phyloP scores from a whole-genome alignment of 2,888 invertebrate genomes.

The Trachelus iudaicus region DNA sequence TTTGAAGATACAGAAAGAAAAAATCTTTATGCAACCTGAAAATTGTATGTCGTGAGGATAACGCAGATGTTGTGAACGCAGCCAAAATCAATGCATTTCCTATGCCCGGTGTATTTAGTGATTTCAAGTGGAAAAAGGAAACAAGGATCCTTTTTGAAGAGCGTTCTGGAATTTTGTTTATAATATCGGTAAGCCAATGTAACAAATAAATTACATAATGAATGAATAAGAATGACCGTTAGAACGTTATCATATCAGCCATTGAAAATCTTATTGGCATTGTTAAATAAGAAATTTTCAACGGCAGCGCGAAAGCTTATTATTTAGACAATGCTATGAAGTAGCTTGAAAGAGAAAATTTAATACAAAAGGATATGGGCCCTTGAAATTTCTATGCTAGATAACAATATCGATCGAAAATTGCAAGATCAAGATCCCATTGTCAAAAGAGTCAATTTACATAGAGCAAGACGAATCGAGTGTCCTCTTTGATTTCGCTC shows the following conservation, averaged over 20 bases:
- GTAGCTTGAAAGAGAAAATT: neutral
- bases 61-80: neutral
- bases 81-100: neutral
- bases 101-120: neutral
- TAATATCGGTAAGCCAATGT: neutral
- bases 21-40: neutral
- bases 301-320: neutral
- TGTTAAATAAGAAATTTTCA: neutral
- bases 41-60: neutral
- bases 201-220: neutral
- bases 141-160: neutral
- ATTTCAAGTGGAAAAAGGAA: neutral
- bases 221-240: neutral
- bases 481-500: constrained; percentile 5
- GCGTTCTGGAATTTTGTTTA: neutral
- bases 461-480: neutral
- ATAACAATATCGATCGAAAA: neutral
- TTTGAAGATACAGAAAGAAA: neutral
- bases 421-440: neutral
- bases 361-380: neutral
- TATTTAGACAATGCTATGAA: neutral
- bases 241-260: neutral
- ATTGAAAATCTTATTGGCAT: neutral
- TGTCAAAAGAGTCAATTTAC: neutral
- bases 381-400: neutral